Base-by-base conservation (phyloP, 2,113 vertebrate species). In the Tympanuchus pallidicinctus region DNA sequence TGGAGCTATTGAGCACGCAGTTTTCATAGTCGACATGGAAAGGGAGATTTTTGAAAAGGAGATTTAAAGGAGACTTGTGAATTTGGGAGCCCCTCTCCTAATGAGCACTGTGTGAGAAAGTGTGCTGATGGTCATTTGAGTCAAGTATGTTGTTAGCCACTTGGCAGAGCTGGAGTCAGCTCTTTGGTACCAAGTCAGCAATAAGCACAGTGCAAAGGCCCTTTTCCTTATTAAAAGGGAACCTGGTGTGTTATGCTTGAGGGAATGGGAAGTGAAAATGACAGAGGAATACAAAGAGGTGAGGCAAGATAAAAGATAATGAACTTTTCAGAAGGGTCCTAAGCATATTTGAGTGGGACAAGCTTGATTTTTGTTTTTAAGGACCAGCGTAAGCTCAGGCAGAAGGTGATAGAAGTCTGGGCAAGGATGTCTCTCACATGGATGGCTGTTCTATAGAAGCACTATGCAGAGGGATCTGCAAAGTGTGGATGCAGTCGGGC, bases 151-250 rank as follows among this genome's bases (percentile, higher is more conserved):
- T 83, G 52, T 93, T 92, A 93, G 86, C 77, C 24, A 0, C 84
- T 92, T 72, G 83, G 73, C 93, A 77, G 66, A 90, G 77, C 86
- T 78, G 92, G 83, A 88, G 86, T 57, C 77, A 27, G 50, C 42
- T 93, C 56, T 91, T 81, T 71, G 82, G 63, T 95, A 89, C 74
- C 78, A 85, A 73, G 91, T 77, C 5, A 2, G 72, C 28, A 38
- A 89, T 74, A 63, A 94, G 90, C 69, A 74, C 71, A 88, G 72
- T 42, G 56, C 71, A 61, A 71, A 71, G 56, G 50, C 52, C 60
- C 52, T 88, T 90, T 65, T 83, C 69, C 34, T 61, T 67, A 18
- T 78, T 88, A 69, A 69, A 84, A 92, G 67, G 61, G 79, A 70
- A 83, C 36, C 60, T 83, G 54, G n/a, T 69, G 86, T 70, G 50